A percentile compares a stretch with the other conserved stretches of the same genome.
Evolutionary conservation across 2,888 invertebrate genomes (phyloP).

Genomic region (Noctua pronuba): DNA sequence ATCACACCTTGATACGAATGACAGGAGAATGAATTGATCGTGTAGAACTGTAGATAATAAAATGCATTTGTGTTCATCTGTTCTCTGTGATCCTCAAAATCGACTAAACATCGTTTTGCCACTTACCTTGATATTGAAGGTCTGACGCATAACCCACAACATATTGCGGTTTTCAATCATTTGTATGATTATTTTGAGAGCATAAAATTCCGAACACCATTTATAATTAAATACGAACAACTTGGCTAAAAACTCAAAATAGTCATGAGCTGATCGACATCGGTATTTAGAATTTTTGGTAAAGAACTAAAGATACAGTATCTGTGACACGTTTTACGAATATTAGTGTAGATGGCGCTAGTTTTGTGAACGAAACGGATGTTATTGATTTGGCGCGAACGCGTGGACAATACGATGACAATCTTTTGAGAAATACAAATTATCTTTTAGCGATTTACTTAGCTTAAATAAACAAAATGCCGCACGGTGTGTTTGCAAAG

Average conservation of each 20-base stretch:
- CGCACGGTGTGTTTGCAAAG: conserved; percentile 78
- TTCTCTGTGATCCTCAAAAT: conserved; percentile 53
- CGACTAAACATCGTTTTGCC: conserved; percentile 20
- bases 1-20: conserved; percentile 78
- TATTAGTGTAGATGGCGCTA: conserved; percentile 63
- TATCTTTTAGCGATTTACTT: neutral
- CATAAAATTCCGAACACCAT: neutral
- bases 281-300: neutral
- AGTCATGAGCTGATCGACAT: neutral
- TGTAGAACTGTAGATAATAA: conserved; percentile 46
- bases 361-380: conserved; percentile 39
- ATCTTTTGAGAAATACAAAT: conserved; percentile 16
- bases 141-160: neutral
- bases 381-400: conserved; percentile 69
- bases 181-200: neutral
- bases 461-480: conserved; percentile 67
- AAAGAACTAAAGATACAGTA: neutral
- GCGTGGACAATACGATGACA: conserved; percentile 13
- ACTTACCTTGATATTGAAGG: neutral
- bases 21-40: conserved; percentile 43
- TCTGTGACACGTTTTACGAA: neutral
- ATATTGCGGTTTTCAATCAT: neutral
- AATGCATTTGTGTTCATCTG: conserved; percentile 65
- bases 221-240: neutral
- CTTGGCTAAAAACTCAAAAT: neutral